Evolutionary conservation across 2,888 invertebrate species (phyloP).

Genomic region (Thyatira batis): DNA sequence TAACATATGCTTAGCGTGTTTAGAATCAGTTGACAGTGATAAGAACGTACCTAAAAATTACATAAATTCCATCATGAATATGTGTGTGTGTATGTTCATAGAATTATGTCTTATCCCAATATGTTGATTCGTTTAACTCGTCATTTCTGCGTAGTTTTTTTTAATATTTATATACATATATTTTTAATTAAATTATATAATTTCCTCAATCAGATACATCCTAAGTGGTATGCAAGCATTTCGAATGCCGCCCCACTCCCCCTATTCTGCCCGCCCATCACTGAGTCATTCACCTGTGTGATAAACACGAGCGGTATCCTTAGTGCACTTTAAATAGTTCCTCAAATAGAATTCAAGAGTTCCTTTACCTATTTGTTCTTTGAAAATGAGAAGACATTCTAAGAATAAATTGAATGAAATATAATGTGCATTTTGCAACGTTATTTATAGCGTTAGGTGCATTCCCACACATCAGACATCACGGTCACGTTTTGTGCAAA

Average conservation of each 20-base stretch:
- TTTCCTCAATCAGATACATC: not conserved
- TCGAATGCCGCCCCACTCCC: not conserved
- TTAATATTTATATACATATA: not conserved
- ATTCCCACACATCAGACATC: not conserved
- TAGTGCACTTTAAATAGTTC: slow-evolving; percentile 11
- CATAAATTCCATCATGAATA: too few species aligned
- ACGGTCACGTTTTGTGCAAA: not conserved
- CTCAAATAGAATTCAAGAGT: not conserved
- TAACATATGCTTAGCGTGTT: too few species aligned
- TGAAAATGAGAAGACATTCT: not conserved
- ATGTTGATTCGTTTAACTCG: too few species aligned
- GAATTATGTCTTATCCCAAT: too few species aligned
- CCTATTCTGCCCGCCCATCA: slow-evolving; percentile 11
- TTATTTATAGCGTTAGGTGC: not conserved
- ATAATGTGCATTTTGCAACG: not conserved
- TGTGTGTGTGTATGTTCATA: too few species aligned
- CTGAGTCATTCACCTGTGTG: slow-evolving; percentile 23
- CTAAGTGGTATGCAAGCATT: not conserved
- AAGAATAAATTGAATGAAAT: not conserved
- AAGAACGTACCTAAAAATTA: too few species aligned
- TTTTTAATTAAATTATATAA: not conserved
- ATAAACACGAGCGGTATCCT: slow-evolving; percentile 11
- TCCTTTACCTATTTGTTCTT: not conserved
- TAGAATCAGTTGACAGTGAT: too few species aligned
- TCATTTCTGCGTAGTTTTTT: too few species aligned